These are phyloP conservation scores for Macropodus opercularis DNA, from an alignment of 2,797 vertebrate species.

Conservation along the genomic window DNA sequence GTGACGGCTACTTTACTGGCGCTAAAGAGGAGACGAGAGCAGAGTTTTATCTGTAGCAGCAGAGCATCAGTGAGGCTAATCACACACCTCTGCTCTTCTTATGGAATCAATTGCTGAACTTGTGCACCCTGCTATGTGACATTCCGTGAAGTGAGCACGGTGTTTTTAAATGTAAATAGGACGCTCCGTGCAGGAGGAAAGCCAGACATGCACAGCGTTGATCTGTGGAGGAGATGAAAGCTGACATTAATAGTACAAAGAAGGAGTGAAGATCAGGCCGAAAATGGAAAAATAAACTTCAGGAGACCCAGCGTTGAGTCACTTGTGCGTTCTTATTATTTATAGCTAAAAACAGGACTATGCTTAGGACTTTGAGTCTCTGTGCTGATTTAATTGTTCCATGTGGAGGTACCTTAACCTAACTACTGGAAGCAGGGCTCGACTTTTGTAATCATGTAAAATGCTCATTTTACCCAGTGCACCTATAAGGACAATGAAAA, in stretches of 20 bases:
- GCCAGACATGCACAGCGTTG: slow-evolving; percentile 1
- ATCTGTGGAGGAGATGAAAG: too few relatives aligned
- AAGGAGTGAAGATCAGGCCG: background rate
- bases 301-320: slow-evolving; percentile 8
- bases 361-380: background rate
- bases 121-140: background rate
- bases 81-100: background rate
- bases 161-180: slow-evolving; percentile 41
- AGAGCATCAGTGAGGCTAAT: slow-evolving; percentile 2
- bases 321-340: slow-evolving; percentile 6
- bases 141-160: slow-evolving; percentile 16
- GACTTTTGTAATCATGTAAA: too few relatives aligned
- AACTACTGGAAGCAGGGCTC: background rate
- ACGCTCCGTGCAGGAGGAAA: slow-evolving; percentile 9
- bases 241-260: slow-evolving; percentile 4
- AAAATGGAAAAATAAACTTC: slow-evolving; percentile 11
- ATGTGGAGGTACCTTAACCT: background rate
- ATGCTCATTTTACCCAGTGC: background rate
- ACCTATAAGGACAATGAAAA: slow-evolving; percentile 2
- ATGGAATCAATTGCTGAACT: slow-evolving; percentile 18
- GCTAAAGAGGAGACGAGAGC: slow-evolving; percentile 6
- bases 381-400: background rate
- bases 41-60: slow-evolving; percentile 28
- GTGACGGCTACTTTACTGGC: background rate
- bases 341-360: background rate